A percentile compares a stretch with the other conserved stretches of the same genome.
Conservation (phyloP, 2,113 vertebrate species). For the Haplochromis burtoni region DNA sequence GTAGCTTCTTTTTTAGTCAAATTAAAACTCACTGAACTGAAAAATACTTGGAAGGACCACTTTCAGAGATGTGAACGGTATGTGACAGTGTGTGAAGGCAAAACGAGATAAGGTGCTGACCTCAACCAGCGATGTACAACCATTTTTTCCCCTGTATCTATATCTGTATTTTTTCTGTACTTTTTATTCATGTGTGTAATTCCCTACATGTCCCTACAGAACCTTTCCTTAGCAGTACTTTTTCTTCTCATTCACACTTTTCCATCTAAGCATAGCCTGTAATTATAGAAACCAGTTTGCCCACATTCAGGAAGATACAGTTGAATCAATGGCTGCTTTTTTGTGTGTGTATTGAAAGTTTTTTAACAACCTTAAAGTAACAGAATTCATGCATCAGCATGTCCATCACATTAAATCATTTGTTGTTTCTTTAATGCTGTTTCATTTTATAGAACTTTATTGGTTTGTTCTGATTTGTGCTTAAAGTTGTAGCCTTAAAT, state of each 20-base stretch:
- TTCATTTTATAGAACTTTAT: not conserved
- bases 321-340: not conserved
- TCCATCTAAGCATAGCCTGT: not conserved
- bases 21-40: constrained; percentile 17
- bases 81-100: not conserved
- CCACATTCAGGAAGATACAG: not conserved
- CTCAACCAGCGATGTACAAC: not conserved
- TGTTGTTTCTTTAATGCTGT: not conserved
- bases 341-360: not conserved
- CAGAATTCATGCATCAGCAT: not conserved
- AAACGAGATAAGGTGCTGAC: not conserved
- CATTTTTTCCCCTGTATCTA: not conserved
- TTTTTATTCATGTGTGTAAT: not conserved
- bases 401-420: not conserved
- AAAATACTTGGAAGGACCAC: not conserved
- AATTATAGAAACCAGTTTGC: not conserved
- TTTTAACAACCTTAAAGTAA: not conserved
- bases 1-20: not conserved
- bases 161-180: not conserved
- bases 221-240: not conserved
- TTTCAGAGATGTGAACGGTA: not conserved
- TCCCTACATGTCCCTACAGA: not conserved
- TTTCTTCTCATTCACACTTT: not conserved
- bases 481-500: not conserved
- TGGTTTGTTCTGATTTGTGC: not conserved